Percentiles rank a stretch among this genome's conserved stretches.
Conservation (phyloP, 2,888 invertebrate genomes). For the Smittia aterrima region DNA sequence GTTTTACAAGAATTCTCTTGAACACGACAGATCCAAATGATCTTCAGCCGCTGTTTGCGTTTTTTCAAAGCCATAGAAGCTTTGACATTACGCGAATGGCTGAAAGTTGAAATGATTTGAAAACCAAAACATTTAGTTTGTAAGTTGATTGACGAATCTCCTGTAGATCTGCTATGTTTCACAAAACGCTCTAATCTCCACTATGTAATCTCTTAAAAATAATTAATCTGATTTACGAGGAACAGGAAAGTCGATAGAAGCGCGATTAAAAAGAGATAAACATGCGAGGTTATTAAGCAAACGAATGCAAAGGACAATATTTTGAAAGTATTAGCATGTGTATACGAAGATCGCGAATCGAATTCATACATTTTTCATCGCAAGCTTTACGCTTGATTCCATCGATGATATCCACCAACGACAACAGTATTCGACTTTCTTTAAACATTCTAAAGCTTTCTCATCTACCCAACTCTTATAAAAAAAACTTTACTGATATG, state of each 20-base stretch:
- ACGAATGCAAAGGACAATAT: slow-evolving; percentile 7
- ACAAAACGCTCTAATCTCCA: slow-evolving; percentile 10
- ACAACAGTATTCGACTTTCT: neutral
- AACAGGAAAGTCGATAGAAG: no score
- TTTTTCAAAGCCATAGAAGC: neutral
- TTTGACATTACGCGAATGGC: neutral
- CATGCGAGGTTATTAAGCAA: neutral
- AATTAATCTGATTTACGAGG: neutral
- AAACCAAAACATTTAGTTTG: slow-evolving; percentile 19
- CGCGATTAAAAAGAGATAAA: no score
- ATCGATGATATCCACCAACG: no score
- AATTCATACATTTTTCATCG: neutral
- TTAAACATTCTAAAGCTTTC: neutral
- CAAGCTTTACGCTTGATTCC: no score
- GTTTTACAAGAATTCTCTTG: slow-evolving; percentile 32
- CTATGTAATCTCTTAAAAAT: slow-evolving; percentile 8
- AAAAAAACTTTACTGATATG: neutral
- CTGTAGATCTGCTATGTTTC: neutral
- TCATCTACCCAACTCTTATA: neutral
- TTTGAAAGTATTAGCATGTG: slow-evolving; percentile 12
- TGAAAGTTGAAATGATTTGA: neutral
- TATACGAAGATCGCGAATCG: neutral
- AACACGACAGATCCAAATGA: slow-evolving; percentile 40
- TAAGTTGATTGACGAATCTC: slow-evolving; percentile 7
- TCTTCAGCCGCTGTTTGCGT: neutral